Conservation (phyloP, 2,113 vertebrate species). For the Seriola quinqueradiata region DNA sequence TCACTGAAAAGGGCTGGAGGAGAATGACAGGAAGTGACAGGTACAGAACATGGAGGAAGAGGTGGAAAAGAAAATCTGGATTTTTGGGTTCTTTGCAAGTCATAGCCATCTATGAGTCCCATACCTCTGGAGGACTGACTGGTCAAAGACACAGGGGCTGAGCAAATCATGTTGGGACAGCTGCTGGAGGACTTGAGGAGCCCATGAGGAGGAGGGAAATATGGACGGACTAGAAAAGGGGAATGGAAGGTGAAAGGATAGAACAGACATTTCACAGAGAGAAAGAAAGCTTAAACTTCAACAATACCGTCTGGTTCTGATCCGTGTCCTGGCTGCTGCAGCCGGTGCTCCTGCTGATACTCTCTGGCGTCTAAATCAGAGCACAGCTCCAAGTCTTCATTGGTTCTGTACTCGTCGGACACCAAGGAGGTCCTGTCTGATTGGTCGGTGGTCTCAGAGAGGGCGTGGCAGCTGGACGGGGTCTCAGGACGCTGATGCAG, state of each 20-base stretch:
- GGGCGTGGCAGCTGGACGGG: constrained; percentile 87
- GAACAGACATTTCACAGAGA: constrained; percentile 13
- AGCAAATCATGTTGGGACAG: constrained; percentile 80
- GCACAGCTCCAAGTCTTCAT: constrained; percentile 90
- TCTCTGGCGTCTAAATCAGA: constrained; percentile 90
- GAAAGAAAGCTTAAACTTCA: not conserved
- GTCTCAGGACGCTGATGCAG: constrained; percentile 88
- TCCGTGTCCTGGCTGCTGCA: constrained; percentile 51
- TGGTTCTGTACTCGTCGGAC: constrained; percentile 85
- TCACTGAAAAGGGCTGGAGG: constrained; percentile 85
- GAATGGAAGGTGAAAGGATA: constrained; percentile 63
- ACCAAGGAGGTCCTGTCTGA: constrained; percentile 90
- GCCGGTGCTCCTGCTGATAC: constrained; percentile 78
- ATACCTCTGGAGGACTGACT: constrained; percentile 72
- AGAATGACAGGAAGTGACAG: constrained; percentile 69
- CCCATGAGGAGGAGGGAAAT: constrained; percentile 72
- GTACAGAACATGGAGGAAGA: constrained; percentile 30
- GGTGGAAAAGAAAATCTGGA: constrained; percentile 10
- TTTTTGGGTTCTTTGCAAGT: constrained; percentile 2
- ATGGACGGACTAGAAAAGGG: constrained; percentile 73
- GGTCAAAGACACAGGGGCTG: constrained; percentile 71
- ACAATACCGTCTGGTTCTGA: constrained; percentile 69
- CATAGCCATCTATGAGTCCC: constrained; percentile 12
- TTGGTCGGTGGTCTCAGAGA: constrained; percentile 89
- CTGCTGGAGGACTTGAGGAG: constrained; percentile 80